These are phyloP conservation scores for Megaceryle torquata DNA, from an alignment of 2,113 vertebrate species.

Conservation along the genomic window DNA sequence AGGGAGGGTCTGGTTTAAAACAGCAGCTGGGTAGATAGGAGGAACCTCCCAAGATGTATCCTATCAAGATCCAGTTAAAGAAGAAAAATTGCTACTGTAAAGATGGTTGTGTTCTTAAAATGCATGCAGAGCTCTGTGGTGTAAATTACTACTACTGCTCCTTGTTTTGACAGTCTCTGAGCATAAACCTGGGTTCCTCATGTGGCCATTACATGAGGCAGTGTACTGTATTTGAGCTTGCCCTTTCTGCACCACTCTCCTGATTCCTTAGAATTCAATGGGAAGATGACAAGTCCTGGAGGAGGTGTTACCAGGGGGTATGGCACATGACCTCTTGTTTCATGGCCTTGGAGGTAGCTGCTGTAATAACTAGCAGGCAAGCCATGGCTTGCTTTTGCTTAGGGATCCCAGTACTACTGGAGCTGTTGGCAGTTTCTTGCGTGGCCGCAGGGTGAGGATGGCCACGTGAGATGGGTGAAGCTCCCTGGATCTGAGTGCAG, in stretches of 20 bases:
- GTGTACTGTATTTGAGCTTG: not conserved
- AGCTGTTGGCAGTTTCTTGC: not conserved
- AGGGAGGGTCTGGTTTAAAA: not conserved
- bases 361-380: not conserved
- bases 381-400: not conserved
- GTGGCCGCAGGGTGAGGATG: not conserved
- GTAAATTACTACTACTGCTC: not conserved
- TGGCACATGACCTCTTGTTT: not conserved
- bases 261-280: not conserved
- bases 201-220: fast-evolving
- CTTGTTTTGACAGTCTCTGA: not conserved
- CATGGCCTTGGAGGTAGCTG: not conserved
- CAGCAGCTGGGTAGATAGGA: not conserved
- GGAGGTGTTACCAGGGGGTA: not conserved
- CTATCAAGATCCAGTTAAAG: not conserved
- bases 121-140: not conserved
- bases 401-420: not conserved
- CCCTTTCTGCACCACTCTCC: not conserved
- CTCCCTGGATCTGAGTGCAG: not conserved
- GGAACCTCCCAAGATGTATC: no score
- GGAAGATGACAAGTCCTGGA: not conserved
- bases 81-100: not conserved
- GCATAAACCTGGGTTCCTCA: not conserved
- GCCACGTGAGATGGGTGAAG: not conserved
- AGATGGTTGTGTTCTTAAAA: not conserved